Evolutionary conservation across 2,113 vertebrate species (phyloP).

Genomic region (Gadus chalcogrammus): DNA sequence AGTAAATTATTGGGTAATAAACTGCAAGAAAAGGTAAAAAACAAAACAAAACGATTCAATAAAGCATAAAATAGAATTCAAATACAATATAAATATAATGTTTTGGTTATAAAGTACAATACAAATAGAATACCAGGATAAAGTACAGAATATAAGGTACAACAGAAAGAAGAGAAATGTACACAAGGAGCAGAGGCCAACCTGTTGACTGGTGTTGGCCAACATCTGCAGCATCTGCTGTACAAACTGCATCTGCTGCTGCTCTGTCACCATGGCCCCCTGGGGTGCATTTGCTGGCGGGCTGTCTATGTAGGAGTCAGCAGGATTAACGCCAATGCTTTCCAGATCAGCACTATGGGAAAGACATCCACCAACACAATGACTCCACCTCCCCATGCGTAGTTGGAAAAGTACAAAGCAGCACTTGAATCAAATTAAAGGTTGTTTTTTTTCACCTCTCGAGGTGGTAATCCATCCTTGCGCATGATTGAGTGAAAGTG

Average conservation of each 20-base stretch:
- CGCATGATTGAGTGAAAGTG: no score
- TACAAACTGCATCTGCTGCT: slow-evolving; percentile 86
- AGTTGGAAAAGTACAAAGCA: no score
- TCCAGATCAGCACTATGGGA: slow-evolving; percentile 62
- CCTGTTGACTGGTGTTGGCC: slow-evolving; percentile 78
- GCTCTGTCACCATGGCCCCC: slow-evolving; percentile 67
- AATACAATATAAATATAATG: no score
- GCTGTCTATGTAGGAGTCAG: slow-evolving; percentile 59
- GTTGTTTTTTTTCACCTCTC: no score
- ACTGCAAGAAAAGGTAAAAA: no score
- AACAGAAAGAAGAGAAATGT: background rate
- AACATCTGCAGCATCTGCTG: slow-evolving; percentile 88
- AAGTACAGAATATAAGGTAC: background rate
- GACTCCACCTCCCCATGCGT: background rate
- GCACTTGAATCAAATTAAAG: no score
- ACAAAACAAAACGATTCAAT: no score
- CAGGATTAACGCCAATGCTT: slow-evolving; percentile 31
- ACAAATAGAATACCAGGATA: background rate
- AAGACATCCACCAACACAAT: background rate
- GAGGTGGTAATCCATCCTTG: no score
- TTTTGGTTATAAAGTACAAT: no score
- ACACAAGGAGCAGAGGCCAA: slow-evolving; percentile 42
- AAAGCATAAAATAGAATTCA: no score
- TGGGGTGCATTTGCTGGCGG: slow-evolving; percentile 63
- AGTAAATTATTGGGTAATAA: no score